phyloP scores from a whole-genome alignment of 2,113 vertebrate genomes.

The Ibidorhyncha struthersii region DNA sequence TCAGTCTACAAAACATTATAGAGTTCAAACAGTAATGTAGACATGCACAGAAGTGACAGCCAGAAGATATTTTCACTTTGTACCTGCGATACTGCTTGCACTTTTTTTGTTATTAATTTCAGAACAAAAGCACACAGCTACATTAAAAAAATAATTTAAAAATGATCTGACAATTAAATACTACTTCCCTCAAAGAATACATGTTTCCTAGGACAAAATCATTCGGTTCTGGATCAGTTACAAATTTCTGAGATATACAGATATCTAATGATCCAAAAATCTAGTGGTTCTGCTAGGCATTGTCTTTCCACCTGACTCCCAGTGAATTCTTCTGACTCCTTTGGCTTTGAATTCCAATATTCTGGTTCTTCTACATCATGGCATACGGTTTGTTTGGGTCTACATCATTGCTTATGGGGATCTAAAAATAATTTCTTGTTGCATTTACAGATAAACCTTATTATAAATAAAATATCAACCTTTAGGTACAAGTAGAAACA shows the following conservation, averaged over 20 bases:
- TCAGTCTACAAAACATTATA: not conserved
- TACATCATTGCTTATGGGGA: not conserved
- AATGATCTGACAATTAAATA: not conserved
- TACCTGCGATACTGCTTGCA: not conserved
- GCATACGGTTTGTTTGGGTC: not conserved
- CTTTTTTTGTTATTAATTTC: not conserved
- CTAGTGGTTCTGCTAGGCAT: not conserved
- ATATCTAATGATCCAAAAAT: not conserved
- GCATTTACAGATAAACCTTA: not conserved
- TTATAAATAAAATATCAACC: not conserved
- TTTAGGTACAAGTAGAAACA: not conserved
- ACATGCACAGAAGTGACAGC: not conserved
- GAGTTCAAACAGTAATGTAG: not conserved
- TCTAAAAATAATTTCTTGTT: not conserved
- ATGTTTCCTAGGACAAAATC: not conserved
- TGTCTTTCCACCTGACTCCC: not conserved
- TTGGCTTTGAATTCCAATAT: not conserved
- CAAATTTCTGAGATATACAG: not conserved
- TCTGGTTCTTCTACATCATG: not conserved
- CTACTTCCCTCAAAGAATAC: not conserved
- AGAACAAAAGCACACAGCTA: not conserved
- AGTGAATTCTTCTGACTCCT: not conserved
- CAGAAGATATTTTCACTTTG: not conserved
- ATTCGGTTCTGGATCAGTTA: not conserved
- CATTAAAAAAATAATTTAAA: not conserved